These are phyloP conservation scores for Chalcosyrphus nemorum DNA, from an alignment of 2,888 invertebrate species.

Conservation along the genomic window DNA sequence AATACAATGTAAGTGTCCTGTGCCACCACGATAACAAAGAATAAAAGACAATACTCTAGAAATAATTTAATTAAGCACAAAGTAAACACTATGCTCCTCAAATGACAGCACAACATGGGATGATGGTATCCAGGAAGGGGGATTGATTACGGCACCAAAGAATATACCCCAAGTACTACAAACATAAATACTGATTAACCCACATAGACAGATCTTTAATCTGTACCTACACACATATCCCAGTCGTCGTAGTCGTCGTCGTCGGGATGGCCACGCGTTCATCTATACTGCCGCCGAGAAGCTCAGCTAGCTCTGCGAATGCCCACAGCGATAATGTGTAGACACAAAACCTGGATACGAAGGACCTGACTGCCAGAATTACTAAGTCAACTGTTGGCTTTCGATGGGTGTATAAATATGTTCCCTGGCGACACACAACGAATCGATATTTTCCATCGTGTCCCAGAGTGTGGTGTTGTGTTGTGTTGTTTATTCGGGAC, in stretches of 20 bases:
- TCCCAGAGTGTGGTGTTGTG: neutral
- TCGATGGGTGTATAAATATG: conserved; percentile 4
- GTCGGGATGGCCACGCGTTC: conserved; percentile 11
- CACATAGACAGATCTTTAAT: conserved; percentile 21
- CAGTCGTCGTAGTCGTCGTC: no score
- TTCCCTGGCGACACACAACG: conserved; percentile 20
- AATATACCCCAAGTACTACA: conserved; percentile 30
- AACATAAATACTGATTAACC: conserved; percentile 48
- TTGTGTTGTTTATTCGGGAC: conserved; percentile 7
- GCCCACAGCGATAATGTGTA: conserved; percentile 31
- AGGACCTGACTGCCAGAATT: conserved; percentile 13
- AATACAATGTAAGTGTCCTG: neutral
- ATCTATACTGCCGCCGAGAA: conserved; percentile 6
- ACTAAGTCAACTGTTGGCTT: neutral
- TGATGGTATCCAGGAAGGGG: conserved; percentile 8
- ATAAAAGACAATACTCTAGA: conserved; percentile 32
- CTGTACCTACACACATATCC: neutral
- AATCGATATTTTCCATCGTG: conserved; percentile 25
- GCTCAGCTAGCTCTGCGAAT: no score
- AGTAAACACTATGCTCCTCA: conserved; percentile 32
- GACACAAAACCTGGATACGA: conserved; percentile 13
- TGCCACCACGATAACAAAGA: conserved; percentile 14
- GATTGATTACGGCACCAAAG: conserved; percentile 37
- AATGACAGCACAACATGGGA: conserved; percentile 22
- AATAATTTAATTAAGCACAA: conserved; percentile 56